Conservation (phyloP, 2,888 invertebrate genomes). For the Bimastos eiseni region DNA sequence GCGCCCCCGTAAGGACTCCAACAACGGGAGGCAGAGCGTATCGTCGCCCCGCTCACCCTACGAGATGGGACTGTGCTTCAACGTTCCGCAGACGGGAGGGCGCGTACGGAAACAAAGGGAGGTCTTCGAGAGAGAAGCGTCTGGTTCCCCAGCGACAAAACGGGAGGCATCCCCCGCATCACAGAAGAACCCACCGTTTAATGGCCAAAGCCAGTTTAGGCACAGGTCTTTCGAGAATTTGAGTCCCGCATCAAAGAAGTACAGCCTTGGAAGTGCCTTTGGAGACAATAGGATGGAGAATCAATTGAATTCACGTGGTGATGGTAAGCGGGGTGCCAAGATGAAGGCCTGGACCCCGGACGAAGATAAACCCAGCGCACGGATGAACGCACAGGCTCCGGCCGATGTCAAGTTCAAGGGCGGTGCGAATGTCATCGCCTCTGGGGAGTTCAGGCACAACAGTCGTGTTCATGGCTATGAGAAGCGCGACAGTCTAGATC, state of each 20-base stretch:
- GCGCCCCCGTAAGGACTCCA: not conserved
- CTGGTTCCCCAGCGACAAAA: not conserved
- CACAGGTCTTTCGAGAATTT: not conserved
- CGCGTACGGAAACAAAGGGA: not conserved
- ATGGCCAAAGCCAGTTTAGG: not conserved
- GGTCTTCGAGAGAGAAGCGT: not conserved
- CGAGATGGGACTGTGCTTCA: not conserved
- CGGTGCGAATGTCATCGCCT: not conserved
- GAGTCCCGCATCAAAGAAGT: not conserved
- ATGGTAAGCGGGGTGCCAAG: not conserved
- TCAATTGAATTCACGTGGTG: not conserved
- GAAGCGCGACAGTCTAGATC: not conserved
- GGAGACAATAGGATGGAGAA: not conserved
- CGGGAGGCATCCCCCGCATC: not conserved
- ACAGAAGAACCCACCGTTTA: not conserved
- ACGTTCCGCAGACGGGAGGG: not conserved
- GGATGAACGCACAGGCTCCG: not conserved
- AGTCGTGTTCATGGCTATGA: not conserved
- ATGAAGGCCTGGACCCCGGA: not conserved
- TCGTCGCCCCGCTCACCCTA: not conserved
- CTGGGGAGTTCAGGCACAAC: not conserved
- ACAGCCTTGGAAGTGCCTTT: not conserved
- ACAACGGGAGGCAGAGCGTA: not conserved
- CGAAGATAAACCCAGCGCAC: not conserved
- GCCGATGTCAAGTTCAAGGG: not conserved